Base-by-base conservation (phyloP, 2,797 vertebrate genomes). In the Urosaurus nigricauda region DNA sequence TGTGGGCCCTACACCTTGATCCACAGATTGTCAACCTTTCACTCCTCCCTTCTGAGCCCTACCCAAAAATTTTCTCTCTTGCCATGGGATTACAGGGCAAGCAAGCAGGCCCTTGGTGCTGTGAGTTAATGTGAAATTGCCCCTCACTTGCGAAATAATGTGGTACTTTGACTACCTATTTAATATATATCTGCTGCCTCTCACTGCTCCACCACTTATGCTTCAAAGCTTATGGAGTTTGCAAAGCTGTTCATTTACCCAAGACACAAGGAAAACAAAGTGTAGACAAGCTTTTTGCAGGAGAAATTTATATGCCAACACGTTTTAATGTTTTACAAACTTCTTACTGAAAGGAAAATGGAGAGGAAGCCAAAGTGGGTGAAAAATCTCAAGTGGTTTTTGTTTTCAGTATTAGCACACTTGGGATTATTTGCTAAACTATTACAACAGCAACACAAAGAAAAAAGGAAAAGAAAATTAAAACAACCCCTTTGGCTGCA, bases 151-250 rank as follows among this genome's bases (percentile, higher is more conserved):
- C 74, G 92, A 85, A 79, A 86, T 78, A 90, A 85, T 13, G 91
- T 91, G 90, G 77, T 84, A 63, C 0, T 83, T 90, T 88, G 85
- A 83, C 92, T 84, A 94, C 77, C n/a, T 11, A 3, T 74, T 37
- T 93, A 92, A 92, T 88, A 82, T 92, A 89, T 92, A 90, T 60
- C 91, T 87, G 79, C 87, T 94, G 91, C 89, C 88, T 92, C 87
- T 92, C 84, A 56, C 89, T 0, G 0, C 89, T 90, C 87, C 87
- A 86, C 87, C 84, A 87, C 86, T 84, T 90, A 86, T 87, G 82
- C 90, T 92, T 81, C 86, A 88, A 78, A 87, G 89, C 63, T 84
- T 87, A 83, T 79, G 91, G 89, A 90, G 60, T 63, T 80, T 84
- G 83, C 86, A 95, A 91, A 92, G 81, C 35, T 79, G 56, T 83